Conservation (phyloP, 1,140 invertebrate species). For the Caenorhabditis latens region DNA sequence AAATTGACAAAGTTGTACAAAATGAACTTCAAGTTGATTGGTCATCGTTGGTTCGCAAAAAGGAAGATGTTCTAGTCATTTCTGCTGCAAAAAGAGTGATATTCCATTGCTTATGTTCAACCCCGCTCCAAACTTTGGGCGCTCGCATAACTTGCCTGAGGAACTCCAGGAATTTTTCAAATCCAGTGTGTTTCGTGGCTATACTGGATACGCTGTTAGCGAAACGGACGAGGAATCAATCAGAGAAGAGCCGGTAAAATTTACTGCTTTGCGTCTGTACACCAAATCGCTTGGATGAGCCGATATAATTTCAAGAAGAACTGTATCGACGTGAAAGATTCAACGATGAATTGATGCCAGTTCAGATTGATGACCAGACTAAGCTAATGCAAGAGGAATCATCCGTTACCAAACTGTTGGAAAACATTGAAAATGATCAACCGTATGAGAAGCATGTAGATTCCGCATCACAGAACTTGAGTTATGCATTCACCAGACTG, state of each 20-base stretch:
- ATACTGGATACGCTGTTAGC: neutral
- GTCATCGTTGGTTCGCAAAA: neutral
- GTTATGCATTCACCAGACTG: too few species aligned
- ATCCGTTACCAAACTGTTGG: too few species aligned
- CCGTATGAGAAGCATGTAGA: too few species aligned
- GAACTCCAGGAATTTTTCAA: neutral
- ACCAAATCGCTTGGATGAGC: neutral
- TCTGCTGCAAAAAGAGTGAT: too few species aligned
- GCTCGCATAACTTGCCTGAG: neutral
- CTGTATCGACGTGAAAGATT: neutral
- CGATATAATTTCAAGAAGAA: neutral
- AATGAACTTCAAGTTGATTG: neutral
- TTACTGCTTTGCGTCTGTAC: neutral
- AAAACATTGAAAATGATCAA: too few species aligned
- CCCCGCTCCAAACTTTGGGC: neutral
- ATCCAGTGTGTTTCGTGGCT: neutral
- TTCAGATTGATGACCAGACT: too few species aligned
- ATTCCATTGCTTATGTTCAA: neutral
- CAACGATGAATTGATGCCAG: neutral
- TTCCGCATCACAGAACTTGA: too few species aligned
- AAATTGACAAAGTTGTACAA: slow-evolving; percentile 14
- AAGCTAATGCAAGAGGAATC: too few species aligned
- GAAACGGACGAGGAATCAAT: neutral
- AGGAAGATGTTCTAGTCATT: neutral
- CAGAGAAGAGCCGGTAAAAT: neutral